Evolutionary conservation across 2,888 invertebrate genomes (phyloP).

Genomic region (Pachliopta kotzebuea): DNA sequence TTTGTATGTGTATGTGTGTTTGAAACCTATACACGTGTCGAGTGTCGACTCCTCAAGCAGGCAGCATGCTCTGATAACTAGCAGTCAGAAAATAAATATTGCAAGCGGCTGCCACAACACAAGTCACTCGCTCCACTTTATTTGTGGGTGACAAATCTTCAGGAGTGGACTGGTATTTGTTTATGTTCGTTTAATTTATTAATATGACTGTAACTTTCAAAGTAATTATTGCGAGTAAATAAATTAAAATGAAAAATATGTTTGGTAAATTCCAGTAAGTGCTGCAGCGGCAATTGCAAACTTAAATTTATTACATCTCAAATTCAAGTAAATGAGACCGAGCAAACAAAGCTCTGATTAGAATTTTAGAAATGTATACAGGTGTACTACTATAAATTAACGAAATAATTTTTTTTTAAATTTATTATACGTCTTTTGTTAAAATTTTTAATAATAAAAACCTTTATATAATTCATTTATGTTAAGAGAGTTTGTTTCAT

Average conservation of each 20-base stretch:
- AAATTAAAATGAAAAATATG: background rate
- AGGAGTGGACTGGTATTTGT: conserved; percentile 1
- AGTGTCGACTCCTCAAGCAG: conserved; percentile 17
- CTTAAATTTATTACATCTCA: background rate
- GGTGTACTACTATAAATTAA: too few species aligned
- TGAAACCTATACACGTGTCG: conserved; percentile 25
- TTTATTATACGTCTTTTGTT: too few species aligned
- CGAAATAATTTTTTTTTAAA: too few species aligned
- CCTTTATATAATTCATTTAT: too few species aligned
- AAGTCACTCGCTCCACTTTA: conserved; percentile 12
- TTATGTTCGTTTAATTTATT: conserved; percentile 1
- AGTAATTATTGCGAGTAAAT: background rate
- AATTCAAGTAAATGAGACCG: background rate
- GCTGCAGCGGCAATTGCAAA: background rate
- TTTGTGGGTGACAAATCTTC: conserved; percentile 11
- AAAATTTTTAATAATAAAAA: too few species aligned
- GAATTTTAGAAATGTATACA: too few species aligned
- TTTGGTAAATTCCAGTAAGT: too few species aligned
- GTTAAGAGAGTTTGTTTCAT: too few species aligned
- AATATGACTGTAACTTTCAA: background rate
- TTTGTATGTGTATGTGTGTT: conserved; percentile 27
- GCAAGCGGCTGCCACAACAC: conserved; percentile 15
- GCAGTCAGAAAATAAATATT: conserved; percentile 12
- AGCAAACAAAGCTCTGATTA: background rate
- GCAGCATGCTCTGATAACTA: conserved; percentile 27